A percentile compares a stretch with the other conserved stretches of the same genome.
Conservation (phyloP, 2,888 invertebrate species). For the Drosophila acutilabella region DNA sequence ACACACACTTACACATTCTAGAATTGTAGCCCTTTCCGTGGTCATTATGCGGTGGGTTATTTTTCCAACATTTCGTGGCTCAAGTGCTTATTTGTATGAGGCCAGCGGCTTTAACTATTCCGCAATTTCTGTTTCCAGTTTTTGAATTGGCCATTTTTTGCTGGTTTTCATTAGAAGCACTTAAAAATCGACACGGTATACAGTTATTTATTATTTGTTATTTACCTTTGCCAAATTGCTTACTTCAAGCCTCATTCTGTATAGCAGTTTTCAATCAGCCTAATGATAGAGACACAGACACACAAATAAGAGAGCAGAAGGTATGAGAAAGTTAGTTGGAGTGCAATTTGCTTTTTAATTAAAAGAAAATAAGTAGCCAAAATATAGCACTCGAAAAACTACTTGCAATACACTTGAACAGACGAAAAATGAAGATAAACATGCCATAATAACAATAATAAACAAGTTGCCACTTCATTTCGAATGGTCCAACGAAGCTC, state of each 20-base stretch:
- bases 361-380: conserved; percentile 70
- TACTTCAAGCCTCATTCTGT: conserved; percentile 59
- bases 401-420: conserved; percentile 45
- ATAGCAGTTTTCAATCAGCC: conserved; percentile 68
- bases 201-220: conserved; percentile 74
- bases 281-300: conserved; percentile 60
- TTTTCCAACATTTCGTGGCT: conserved; percentile 71
- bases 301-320: neutral
- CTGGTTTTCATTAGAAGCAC: conserved; percentile 68
- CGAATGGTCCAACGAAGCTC: conserved; percentile 63
- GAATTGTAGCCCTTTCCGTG: conserved; percentile 48
- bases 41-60: conserved; percentile 77
- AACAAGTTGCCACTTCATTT: conserved; percentile 80
- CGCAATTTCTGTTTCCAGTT: conserved; percentile 46
- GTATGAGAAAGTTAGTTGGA: conserved; percentile 35
- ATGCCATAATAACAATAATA: conserved; percentile 74
- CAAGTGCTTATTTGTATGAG: conserved; percentile 70
- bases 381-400: conserved; percentile 47
- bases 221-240: conserved; percentile 72
- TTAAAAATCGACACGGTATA: conserved; percentile 75
- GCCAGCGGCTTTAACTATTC: conserved; percentile 52
- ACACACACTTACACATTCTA: conserved; percentile 25
- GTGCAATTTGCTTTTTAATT: conserved; percentile 75
- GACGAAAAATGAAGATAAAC: conserved; percentile 55
- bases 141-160: conserved; percentile 42